phyloP scores from a whole-genome alignment of 2,888 invertebrate genomes.

The Drosophila acutilabella region DNA sequence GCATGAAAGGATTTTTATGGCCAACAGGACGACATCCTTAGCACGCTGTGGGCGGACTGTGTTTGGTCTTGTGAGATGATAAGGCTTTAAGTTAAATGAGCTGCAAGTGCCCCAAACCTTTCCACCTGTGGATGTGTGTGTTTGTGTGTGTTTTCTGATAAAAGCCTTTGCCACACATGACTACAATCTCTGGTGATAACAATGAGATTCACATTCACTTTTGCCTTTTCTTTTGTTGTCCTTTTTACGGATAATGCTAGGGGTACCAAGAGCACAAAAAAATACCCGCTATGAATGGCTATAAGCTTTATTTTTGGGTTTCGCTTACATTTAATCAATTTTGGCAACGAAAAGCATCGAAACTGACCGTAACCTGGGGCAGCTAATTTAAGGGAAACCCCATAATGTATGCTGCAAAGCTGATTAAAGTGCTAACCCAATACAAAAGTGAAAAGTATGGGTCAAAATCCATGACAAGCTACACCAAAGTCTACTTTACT shows the following conservation, averaged over 20 bases:
- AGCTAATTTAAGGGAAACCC: conserved; percentile 28
- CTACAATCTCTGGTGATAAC: conserved; percentile 33
- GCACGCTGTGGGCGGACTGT: conserved; percentile 6
- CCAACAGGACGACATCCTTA: conserved; percentile 18
- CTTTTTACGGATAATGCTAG: conserved; percentile 6
- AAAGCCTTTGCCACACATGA: conserved; percentile 14
- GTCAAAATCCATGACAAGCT: no score
- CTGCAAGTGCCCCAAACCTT: conserved; percentile 1
- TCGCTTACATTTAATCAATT: conserved; percentile 38
- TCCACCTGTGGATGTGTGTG: neutral
- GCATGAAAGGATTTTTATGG: conserved; percentile 41
- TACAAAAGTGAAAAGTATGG: no score
- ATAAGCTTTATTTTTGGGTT: conserved; percentile 21
- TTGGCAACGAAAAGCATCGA: neutral
- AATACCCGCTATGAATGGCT: conserved; percentile 10
- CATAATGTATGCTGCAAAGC: conserved; percentile 14
- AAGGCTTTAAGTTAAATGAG: conserved; percentile 40
- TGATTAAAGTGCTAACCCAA: conserved; percentile 15
- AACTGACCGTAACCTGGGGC: conserved; percentile 1
- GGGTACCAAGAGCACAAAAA: neutral
- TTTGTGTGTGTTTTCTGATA: neutral
- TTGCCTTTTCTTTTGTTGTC: conserved; percentile 4
- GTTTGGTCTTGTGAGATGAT: conserved; percentile 31
- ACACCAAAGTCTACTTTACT: no score
- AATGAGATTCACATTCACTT: conserved; percentile 25